These are phyloP conservation scores for Campoletis sonorensis DNA, from an alignment of 1,140 invertebrate genomes.

Conservation along the genomic window DNA sequence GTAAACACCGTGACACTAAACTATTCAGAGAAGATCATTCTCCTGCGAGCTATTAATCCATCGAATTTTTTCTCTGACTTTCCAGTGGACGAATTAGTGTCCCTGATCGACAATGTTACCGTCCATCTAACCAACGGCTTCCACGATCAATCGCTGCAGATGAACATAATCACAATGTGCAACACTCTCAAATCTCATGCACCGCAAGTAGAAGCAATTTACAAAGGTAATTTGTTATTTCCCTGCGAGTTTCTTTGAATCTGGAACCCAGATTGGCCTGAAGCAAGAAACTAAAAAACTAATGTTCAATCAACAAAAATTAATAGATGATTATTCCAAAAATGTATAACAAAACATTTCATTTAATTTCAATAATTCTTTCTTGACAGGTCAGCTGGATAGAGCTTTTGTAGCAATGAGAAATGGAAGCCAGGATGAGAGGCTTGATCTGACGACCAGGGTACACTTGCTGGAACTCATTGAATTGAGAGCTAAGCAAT, in stretches of 20 bases:
- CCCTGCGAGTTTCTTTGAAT: neutral
- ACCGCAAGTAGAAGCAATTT: conserved; percentile 84
- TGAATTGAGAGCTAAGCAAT: conserved; percentile 90
- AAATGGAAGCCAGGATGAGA: conserved; percentile 88
- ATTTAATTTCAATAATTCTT: conserved; percentile 34
- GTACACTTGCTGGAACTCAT: conserved; percentile 91
- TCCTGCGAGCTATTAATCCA: conserved; percentile 24
- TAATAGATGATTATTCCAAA: no score
- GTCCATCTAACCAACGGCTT: conserved; percentile 81
- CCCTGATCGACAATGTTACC: conserved; percentile 83
- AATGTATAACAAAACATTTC: neutral
- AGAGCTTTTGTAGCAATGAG: conserved; percentile 88
- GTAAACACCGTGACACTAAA: conserved; percentile 54
- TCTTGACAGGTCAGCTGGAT: conserved; percentile 79
- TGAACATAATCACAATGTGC: conserved; percentile 81
- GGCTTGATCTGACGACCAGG: conserved; percentile 87
- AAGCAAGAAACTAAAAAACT: no score
- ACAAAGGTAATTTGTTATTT: conserved; percentile 79
- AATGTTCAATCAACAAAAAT: neutral
- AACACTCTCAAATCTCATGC: conserved; percentile 85
- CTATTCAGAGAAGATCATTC: neutral
- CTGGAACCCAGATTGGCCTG: no score
- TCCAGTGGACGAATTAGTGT: conserved; percentile 83
- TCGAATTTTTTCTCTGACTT: conserved; percentile 51
- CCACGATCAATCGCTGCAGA: conserved; percentile 79